phyloP scores from a whole-genome alignment of 2,888 invertebrate genomes.

The Eueremaeus valkanovi region DNA sequence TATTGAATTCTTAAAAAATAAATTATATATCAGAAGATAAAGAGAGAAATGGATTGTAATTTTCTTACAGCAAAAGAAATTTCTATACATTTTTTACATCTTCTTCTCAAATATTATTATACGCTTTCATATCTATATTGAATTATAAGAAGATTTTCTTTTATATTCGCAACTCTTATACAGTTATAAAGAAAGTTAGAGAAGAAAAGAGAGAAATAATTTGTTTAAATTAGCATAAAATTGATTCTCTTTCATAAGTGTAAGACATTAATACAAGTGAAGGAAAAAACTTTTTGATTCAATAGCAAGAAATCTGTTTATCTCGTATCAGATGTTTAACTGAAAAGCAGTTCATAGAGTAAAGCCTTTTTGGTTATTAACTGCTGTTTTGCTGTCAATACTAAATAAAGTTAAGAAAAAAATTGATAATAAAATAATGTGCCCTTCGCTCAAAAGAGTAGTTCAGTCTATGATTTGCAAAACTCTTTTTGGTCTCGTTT shows the following conservation, averaged over 20 bases:
- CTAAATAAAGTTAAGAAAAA: not conserved
- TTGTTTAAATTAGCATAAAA: conserved; percentile 26
- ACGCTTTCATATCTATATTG: not conserved
- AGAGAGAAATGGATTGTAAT: not conserved
- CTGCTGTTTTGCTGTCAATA: conserved; percentile 1
- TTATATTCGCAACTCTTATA: not conserved
- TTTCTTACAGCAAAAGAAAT: not conserved
- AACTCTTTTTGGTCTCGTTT: not conserved
- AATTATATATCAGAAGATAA: conserved; percentile 9
- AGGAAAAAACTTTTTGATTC: not conserved
- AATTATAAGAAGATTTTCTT: conserved; percentile 11
- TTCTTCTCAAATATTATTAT: conserved; percentile 2
- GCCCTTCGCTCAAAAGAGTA: not conserved
- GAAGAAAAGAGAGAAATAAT: conserved; percentile 13
- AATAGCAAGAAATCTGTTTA: not conserved
- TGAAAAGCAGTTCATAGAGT: conserved; percentile 10
- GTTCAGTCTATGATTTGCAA: not conserved
- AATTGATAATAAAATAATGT: not conserved
- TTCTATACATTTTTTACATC: not conserved
- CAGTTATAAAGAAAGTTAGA: not conserved
- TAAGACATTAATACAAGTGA: not conserved
- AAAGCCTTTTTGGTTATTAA: not conserved
- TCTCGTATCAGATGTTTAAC: not conserved
- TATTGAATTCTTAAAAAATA: not conserved
- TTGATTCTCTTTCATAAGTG: not conserved